Evolutionary conservation across 2,888 invertebrate species (phyloP), one percentile per base, ranked within the genome.

Genomic region (Phlogophora meticulosa): DNA sequence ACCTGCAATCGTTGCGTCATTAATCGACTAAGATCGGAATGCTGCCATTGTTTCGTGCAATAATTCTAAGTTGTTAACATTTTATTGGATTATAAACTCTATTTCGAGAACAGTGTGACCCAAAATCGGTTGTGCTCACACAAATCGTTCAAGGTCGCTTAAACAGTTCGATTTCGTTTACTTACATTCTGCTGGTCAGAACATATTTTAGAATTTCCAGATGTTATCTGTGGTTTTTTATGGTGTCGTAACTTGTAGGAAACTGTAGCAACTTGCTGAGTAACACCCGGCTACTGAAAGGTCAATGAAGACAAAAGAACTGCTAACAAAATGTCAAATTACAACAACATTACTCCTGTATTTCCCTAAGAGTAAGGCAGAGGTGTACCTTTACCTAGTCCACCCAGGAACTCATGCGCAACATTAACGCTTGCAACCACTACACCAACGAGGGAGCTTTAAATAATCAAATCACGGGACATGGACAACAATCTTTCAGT

Each of bases 1-100:
- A 78, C 69, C 77, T 77, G 81, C 78, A 77, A 71, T 76, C 79
- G 79, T 91, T 90, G 88, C 91, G 83, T 88, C 88, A 90, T 72
- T 88, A 90, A 91, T 91, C 91, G 89, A 89, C 85, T 83, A 81
- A 85, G 79, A 90, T 90, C 88, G 88, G 86, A 86, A 85, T 81
- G 81, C 85, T 78, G 58, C 77, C 49, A 85, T 90, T 91, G 89
- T 90, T 88, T 83, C 81, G 80, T 85, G 85, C 86, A 85, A 78
- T 82, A 80, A 81, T 65, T 82, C 74, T 66, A 75, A 73, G 58
- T 63, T 45, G 51, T 40, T 13, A 48, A 56, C 40, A 57, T 61
- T 66, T 72, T 67, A 78, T 76, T 60, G 77, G 40, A 79, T 61
- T 74, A 49, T 77, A 58, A 76, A 72, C 80, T 80, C 73, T 86